Evolutionary conservation across 1,140 invertebrate species (phyloP).

Genomic region (Cydia splendana): DNA sequence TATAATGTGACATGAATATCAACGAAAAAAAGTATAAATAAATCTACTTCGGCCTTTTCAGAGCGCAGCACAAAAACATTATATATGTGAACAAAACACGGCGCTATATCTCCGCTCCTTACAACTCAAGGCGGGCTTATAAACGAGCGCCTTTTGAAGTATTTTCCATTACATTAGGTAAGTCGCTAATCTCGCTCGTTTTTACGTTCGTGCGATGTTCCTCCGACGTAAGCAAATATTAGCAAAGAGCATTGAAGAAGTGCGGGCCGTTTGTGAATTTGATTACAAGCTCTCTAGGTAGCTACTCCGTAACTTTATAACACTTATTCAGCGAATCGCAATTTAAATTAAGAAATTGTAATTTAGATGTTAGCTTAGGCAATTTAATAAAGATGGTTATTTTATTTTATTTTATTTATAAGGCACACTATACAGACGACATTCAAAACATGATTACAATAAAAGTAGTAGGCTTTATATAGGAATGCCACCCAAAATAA

Average conservation of each 20-base stretch:
- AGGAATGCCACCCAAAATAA: too few species aligned
- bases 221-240: slow-evolving; percentile 47
- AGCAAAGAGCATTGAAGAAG: slow-evolving; percentile 38
- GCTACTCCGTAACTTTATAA: slow-evolving; percentile 29
- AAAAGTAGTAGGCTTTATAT: too few species aligned
- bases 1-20: neutral
- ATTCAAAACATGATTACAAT: too few species aligned
- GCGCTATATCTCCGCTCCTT: slow-evolving; percentile 17
- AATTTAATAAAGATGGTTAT: slow-evolving; percentile 35
- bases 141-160: slow-evolving; percentile 47
- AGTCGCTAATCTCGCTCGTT: slow-evolving; percentile 53
- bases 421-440: too few species aligned
- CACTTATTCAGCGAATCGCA: slow-evolving; percentile 35
- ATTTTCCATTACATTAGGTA: slow-evolving; percentile 57
- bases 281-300: slow-evolving; percentile 40
- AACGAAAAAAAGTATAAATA: neutral
- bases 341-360: slow-evolving; percentile 35
- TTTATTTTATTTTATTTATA: too few species aligned
- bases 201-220: slow-evolving; percentile 40
- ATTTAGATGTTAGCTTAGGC: slow-evolving; percentile 20
- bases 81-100: slow-evolving; percentile 27
- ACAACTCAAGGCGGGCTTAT: slow-evolving; percentile 25
- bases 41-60: neutral
- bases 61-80: slow-evolving; percentile 5
- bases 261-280: slow-evolving; percentile 44